Base-by-base conservation (phyloP, 37 sponge, comb jelly and placozoan genomes). In the Eunapius fragilis region DNA sequence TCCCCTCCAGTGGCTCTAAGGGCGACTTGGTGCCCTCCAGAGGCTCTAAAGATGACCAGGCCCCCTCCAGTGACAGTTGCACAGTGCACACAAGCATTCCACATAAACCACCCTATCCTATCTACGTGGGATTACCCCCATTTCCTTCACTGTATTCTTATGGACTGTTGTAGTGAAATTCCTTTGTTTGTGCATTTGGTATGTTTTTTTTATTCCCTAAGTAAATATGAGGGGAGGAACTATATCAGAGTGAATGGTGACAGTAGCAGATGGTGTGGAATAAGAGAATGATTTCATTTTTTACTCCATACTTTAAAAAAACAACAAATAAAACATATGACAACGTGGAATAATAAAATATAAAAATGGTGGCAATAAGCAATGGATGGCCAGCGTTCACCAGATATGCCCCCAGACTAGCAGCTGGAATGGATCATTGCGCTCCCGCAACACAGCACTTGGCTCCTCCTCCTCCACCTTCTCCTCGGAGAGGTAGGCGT, bases 371-470 rank as follows among this genome's bases (percentile, higher is more conserved):
- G 22, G 58, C 22, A 1, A 58, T 58, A 58, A 17, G 7, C 17
- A 45, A 45, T 11, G 7, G 9, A 45, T 19, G 22, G 17, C 1
- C 14, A 45, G 9, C 4, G 9, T 2, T 58, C 17, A 58, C 19
- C 58, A 58, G 58, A 17, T 1, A 69, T 85, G 86, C 6, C 90
- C 90, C 90, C 90, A 90, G 14, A 81, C 71, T 23, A 86, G 67
- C 13, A 90, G 77, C 49, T 90, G 90, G 34, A 81, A 85, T 19
- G 90, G 70, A 19, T 90, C 86, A 31, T 81, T 80, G 35, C 90
- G 72, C 71, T 90, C 90, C 27, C 86, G 36, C 22, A 79, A 4
- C 48, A 68, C 80, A 22, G 81, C 71, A 58, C 75, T 38, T 38
- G n/a, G 74, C 11, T 74, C 47, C 30, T 41, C 33, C 71, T 75